phyloP scores from a whole-genome alignment of 2,888 invertebrate genomes.

The Epirrhoe alternata region DNA sequence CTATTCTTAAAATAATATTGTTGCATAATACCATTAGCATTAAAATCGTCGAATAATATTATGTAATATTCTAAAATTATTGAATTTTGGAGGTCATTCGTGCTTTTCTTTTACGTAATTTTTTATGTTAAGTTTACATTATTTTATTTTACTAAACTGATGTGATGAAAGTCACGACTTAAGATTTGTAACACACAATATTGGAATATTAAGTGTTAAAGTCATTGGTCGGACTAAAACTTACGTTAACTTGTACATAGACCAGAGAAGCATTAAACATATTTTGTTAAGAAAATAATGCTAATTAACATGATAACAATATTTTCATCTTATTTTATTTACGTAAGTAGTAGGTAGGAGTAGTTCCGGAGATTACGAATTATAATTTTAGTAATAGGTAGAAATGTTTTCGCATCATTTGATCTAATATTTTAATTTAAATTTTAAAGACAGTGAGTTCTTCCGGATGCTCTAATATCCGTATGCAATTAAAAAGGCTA shows the following conservation, averaged over 20 bases:
- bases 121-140: conserved; percentile 39
- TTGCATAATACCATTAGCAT: background rate
- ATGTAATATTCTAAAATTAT: background rate
- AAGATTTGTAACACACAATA: conserved; percentile 52
- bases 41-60: background rate
- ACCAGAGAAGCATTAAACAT: too few species aligned
- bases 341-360: too few species aligned
- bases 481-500: conserved; percentile 24
- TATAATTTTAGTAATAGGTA: background rate
- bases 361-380: too few species aligned
- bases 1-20: conserved; percentile 5
- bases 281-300: too few species aligned
- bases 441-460: background rate
- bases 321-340: too few species aligned
- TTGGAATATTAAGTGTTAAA: conserved; percentile 55
- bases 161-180: conserved; percentile 50
- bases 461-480: conserved; percentile 15
- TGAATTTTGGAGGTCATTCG: background rate
- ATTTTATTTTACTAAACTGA: conserved; percentile 41
- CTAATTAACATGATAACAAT: too few species aligned
- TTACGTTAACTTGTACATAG: too few species aligned
- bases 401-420: background rate
- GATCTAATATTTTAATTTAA: background rate
- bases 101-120: conserved; percentile 21
- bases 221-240: conserved; percentile 26